A percentile compares a stretch with the other conserved stretches of the same genome.
Conservation (phyloP, 2,797 vertebrate species). For the Cyprinodon diabolis region DNA sequence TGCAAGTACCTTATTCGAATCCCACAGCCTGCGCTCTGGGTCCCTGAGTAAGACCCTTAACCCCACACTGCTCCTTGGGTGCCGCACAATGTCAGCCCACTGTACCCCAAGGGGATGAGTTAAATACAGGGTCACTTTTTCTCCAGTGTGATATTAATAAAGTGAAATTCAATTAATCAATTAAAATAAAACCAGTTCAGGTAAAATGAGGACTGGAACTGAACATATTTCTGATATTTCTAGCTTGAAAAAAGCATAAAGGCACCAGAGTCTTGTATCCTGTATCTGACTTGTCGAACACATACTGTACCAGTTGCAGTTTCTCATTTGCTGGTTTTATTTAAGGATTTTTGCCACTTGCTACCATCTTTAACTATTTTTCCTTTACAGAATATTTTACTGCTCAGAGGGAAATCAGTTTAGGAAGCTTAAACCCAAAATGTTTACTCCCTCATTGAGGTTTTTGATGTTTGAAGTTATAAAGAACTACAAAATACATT, state of each 20-base stretch:
- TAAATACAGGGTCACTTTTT: too few relatives aligned
- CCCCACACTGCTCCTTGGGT: too few relatives aligned
- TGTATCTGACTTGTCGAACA: background rate
- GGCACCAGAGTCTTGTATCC: background rate
- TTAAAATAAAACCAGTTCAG: background rate
- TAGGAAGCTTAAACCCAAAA: background rate
- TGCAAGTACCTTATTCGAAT: too few relatives aligned
- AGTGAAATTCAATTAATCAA: too few relatives aligned
- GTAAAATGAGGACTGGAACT: background rate
- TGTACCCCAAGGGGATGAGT: too few relatives aligned
- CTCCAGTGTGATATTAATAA: too few relatives aligned
- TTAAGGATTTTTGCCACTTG: background rate
- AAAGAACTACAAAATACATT: conserved; percentile 4
- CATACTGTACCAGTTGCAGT: too few relatives aligned
- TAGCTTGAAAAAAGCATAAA: background rate
- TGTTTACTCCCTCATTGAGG: background rate
- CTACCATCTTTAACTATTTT: background rate
- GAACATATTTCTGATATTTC: background rate
- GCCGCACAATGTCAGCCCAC: too few relatives aligned
- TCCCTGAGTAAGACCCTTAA: too few relatives aligned
- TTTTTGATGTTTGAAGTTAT: background rate
- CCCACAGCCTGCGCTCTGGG: too few relatives aligned
- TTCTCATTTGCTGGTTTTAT: too few relatives aligned
- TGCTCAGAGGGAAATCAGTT: background rate
- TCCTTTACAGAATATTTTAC: background rate